phyloP scores from a whole-genome alignment of 2,113 vertebrate genomes.

The Sturnira hondurensis region DNA sequence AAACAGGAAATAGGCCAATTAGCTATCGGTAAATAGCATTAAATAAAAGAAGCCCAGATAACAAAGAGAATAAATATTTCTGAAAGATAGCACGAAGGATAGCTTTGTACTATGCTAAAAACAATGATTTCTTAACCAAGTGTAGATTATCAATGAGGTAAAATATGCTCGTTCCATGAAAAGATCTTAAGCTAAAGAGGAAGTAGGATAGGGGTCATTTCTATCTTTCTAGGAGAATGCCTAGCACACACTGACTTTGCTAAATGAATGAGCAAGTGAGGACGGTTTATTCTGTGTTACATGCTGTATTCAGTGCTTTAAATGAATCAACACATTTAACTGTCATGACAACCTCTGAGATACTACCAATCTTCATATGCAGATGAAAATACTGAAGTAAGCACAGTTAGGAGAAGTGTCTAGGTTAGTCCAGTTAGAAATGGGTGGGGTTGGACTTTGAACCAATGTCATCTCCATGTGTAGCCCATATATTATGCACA shows the following conservation, averaged over 20 bases:
- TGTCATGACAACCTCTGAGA: not conserved
- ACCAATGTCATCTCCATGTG: not conserved
- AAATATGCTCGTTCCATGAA: not conserved
- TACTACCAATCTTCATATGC: not conserved
- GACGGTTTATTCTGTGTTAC: not conserved
- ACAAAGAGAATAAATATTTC: not conserved
- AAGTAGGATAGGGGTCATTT: not conserved
- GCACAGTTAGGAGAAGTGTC: not conserved
- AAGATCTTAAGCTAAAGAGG: not conserved
- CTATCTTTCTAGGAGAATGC: not conserved
- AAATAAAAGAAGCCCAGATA: constrained; percentile 19
- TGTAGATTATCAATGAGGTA: not conserved
- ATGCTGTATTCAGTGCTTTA: not conserved
- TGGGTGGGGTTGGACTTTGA: not conserved
- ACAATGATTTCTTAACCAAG: not conserved
- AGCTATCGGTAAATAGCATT: not conserved
- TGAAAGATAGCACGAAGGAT: not conserved
- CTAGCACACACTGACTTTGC: not conserved
- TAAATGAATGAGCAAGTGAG: not conserved
- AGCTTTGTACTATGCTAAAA: not conserved
- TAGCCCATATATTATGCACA: not conserved
- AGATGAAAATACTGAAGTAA: not conserved
- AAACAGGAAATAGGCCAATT: not conserved
- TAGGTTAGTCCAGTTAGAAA: not conserved
- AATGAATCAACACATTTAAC: not conserved